Percentiles rank a stretch among this genome's conserved stretches.
phyloP scores from a whole-genome alignment of 2,888 invertebrate genomes.

The Siphlonurus alternatus region DNA sequence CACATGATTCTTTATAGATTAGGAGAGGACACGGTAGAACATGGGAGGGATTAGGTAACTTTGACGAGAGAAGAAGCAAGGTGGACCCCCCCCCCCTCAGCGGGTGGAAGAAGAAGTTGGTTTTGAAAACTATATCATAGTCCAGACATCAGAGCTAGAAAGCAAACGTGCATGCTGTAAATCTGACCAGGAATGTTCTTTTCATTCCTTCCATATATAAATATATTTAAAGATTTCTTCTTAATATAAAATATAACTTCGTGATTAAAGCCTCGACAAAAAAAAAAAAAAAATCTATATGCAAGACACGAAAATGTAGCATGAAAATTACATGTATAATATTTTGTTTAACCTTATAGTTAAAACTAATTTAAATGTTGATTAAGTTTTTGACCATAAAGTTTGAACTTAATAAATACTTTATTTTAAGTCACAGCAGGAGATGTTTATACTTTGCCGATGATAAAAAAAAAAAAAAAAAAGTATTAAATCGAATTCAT shows the following conservation, averaged over 20 bases:
- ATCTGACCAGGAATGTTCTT: not conserved
- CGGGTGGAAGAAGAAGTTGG: too few species aligned
- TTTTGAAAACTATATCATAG: not conserved
- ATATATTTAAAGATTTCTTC: too few species aligned
- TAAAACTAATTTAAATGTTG: not conserved
- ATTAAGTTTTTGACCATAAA: not conserved
- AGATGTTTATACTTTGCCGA: too few species aligned
- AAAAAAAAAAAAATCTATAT: not conserved
- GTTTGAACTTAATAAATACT: too few species aligned
- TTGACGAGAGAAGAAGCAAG: too few species aligned
- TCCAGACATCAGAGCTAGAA: too few species aligned
- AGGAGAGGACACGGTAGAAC: not conserved
- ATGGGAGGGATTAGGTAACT: not conserved
- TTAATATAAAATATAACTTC: not conserved
- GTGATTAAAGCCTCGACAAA: not conserved
- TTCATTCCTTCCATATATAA: too few species aligned
- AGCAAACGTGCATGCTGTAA: not conserved
- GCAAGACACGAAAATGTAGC: not conserved
- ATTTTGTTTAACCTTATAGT: not conserved
- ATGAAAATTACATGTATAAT: not conserved
- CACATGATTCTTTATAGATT: conserved; percentile 2
- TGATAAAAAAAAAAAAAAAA: too few species aligned
- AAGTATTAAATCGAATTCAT: too few species aligned
- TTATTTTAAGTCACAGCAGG: too few species aligned
- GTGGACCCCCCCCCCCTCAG: too few species aligned